Percentiles rank a stretch among this genome's conserved stretches.
These are phyloP conservation scores for Rhinoderma darwinii DNA, from an alignment of 2,113 vertebrate genomes.

Conservation along the genomic window DNA sequence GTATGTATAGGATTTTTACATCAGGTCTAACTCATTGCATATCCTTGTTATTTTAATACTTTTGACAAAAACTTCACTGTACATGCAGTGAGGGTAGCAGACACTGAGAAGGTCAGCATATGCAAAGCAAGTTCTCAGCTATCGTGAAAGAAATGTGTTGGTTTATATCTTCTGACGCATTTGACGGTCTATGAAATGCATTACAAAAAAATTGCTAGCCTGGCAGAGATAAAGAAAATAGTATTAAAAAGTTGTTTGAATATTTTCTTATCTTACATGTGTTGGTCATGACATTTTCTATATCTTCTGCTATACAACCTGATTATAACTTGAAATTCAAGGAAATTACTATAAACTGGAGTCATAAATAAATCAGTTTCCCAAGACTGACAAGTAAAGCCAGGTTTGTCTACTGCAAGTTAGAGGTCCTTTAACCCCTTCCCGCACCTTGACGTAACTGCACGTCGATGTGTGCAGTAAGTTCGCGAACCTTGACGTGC, in stretches of 20 bases:
- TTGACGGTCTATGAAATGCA: constrained; percentile 17
- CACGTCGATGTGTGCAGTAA: too few species aligned
- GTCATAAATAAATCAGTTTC: constrained; percentile 19
- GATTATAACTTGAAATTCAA: constrained; percentile 3
- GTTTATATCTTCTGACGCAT: constrained; percentile 27
- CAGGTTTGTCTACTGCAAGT: background rate
- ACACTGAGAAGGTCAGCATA: constrained; percentile 28
- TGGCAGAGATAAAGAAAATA: constrained; percentile 28
- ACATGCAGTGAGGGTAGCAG: background rate
- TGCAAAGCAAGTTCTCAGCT: constrained; percentile 3
- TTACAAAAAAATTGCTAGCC: constrained; percentile 21
- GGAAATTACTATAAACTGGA: background rate
- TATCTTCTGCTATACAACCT: constrained; percentile 19
- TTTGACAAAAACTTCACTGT: background rate
- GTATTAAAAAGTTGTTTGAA: constrained; percentile 14
- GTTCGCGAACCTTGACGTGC: too few species aligned
- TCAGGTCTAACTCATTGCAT: background rate
- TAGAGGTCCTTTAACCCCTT: background rate
- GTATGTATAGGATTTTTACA: background rate
- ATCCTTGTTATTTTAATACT: background rate
- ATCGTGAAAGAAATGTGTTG: constrained; percentile 4
- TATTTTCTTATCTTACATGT: constrained; percentile 41
- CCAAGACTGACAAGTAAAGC: background rate
- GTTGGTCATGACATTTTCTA: constrained; percentile 39
- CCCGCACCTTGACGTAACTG: too few species aligned